A percentile compares a stretch with the other conserved stretches of the same genome.
Evolutionary conservation across 2,113 vertebrate genomes (phyloP).

Genomic region (Corvus hawaiiensis): DNA sequence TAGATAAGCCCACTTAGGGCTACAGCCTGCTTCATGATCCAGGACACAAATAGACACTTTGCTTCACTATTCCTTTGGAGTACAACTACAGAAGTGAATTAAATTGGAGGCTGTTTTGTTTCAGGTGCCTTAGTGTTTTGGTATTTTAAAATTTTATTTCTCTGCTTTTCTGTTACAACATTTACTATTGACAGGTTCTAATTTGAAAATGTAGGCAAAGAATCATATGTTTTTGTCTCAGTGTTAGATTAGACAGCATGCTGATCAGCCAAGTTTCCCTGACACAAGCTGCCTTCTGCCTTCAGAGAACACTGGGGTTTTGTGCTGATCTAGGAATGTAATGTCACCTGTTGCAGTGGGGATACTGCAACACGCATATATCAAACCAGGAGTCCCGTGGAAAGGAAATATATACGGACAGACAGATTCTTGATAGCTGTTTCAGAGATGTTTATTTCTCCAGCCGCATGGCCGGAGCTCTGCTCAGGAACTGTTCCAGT

Average conservation of each 20-base stretch:
- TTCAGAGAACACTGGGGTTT: neutral
- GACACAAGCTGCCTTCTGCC: neutral
- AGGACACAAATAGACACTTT: neutral
- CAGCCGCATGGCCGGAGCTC: too few species aligned
- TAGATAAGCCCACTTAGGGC: neutral
- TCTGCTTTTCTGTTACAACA: neutral
- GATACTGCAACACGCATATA: too few species aligned
- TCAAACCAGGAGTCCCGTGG: too few species aligned
- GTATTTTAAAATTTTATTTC: neutral
- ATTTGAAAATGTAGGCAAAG: neutral
- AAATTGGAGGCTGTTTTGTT: neutral
- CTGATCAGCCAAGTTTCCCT: neutral
- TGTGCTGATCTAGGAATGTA: neutral
- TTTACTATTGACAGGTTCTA: neutral
- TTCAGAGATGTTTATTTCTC: too few species aligned
- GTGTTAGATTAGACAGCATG: neutral
- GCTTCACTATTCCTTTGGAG: neutral
- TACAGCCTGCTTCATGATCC: neutral
- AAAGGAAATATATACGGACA: too few species aligned
- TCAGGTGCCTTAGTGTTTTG: neutral
- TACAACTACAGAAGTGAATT: neutral
- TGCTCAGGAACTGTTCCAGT: too few species aligned
- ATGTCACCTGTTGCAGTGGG: neutral
- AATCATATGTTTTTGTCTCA: neutral
- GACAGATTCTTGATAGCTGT: too few species aligned